Conservation (phyloP, 2,113 vertebrate species). For the Aptenodytes patagonicus region DNA sequence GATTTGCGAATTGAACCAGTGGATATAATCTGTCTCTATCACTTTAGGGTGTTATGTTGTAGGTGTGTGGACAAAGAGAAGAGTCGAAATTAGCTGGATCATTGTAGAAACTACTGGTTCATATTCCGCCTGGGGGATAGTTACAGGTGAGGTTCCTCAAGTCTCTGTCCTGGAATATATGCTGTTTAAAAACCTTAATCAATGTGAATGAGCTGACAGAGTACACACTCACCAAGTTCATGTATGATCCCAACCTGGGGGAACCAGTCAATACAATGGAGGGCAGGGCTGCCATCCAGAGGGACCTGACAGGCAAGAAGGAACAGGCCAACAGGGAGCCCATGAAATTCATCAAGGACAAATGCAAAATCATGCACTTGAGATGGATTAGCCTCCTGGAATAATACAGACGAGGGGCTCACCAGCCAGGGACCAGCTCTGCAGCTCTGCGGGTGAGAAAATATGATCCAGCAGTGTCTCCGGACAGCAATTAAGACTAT, state of each 20-base stretch:
- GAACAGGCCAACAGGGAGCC: not conserved
- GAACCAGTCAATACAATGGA: not conserved
- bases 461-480: not conserved
- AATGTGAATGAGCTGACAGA: not conserved
- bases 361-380: not conserved
- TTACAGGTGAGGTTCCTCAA: not conserved
- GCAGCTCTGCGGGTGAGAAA: not conserved
- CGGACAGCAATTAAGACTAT: not conserved
- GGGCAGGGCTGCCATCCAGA: not conserved
- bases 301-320: not conserved
- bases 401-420: not conserved
- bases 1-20: not conserved
- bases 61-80: not conserved
- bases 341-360: not conserved
- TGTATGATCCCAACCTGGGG: not conserved
- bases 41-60: not conserved
- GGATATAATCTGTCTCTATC: not conserved
- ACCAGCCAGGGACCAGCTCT: not conserved
- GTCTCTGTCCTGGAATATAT: not conserved
- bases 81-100: not conserved
- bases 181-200: not conserved
- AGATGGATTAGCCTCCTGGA: not conserved
- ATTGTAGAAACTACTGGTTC: not conserved
- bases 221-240: not conserved
- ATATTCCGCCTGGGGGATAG: accelerated